Base-by-base conservation (phyloP, 2,888 invertebrate species). In the Scrobipalpa atriplicella region DNA sequence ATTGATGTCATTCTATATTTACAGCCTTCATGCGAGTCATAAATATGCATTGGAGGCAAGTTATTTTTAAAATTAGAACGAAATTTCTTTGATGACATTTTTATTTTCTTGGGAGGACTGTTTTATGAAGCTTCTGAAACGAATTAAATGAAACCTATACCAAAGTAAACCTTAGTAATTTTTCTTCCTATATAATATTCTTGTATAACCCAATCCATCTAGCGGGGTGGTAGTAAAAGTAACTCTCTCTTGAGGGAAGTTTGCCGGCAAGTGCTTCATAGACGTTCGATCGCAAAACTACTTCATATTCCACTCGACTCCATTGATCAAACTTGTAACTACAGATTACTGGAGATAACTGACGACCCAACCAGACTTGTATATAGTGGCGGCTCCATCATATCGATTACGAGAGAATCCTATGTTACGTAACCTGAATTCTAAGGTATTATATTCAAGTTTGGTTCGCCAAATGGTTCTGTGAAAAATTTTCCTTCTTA, bases 321-420 rank as follows among this genome's bases (percentile, higher is more conserved):
- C 65, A 70, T 72, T 70, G 70, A 71, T 69, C 71, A 61, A 73
- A 73, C 68, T 73, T 70, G 71, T 73, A 70, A 69, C 71, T 72
- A 72, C 72, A 70, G 74, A 70, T 71, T 73, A 72, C 69, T 63
- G 65, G 69, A 68, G 69, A 68, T 75, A 74, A 75, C 73, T 72
- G 68, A 64, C 62, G 66, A 65, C 52, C 56, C 39, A 51, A 64
- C 69, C 65, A 62, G 68, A 72, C 63, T 68, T 71, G 66, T 21
- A 21, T 56, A 56, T 21, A n/a, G n/a, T 56, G 13, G 16, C 16
- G 16, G 47, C 47, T 8, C 47, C 47, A n/a, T 16, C 47, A 47
- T 47, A 8, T 16, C 5, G 6, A 6, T n/a, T 47, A 16, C 5
- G 47, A n/a, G 43, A 43, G n/a, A n/a, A n/a, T 13, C n/a, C 43